Evolutionary conservation across 2,797 vertebrate genomes (phyloP).

Genomic region (Cuculus canorus): DNA sequence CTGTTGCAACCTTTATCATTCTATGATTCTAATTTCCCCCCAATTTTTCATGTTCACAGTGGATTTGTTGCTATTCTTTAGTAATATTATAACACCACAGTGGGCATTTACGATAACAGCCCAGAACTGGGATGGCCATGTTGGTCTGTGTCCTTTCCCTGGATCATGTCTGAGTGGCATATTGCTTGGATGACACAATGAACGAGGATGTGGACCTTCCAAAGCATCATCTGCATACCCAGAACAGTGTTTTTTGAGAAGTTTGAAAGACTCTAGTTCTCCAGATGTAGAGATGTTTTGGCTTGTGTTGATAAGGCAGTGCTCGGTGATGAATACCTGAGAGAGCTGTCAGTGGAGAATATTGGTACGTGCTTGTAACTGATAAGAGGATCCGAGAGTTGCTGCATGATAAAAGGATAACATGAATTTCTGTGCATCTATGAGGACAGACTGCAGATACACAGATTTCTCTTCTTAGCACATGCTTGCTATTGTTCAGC

Average conservation of each 20-base stretch:
- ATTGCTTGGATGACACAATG: background rate
- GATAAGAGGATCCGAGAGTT: background rate
- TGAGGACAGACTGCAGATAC: background rate
- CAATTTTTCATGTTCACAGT: background rate
- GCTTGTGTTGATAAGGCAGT: background rate
- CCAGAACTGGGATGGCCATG: background rate
- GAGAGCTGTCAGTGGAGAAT: background rate
- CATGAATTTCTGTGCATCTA: rapidly evolving
- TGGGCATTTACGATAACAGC: background rate
- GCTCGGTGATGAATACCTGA: background rate
- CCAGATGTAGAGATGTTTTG: background rate
- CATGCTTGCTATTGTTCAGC: background rate
- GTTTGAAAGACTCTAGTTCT: background rate
- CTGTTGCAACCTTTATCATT: no score
- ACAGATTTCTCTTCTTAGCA: background rate
- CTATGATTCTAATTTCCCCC: no score
- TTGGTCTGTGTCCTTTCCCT: background rate
- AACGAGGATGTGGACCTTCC: background rate
- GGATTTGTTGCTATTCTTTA: background rate
- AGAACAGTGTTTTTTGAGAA: background rate
- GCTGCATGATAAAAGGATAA: background rate
- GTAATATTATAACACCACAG: background rate
- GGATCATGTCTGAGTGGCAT: rapidly evolving
- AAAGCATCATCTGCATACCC: background rate
- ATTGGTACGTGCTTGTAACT: background rate